Evolutionary conservation across 2,113 vertebrate genomes (phyloP).

Genomic region (Psammodynastes pulverulentus): DNA sequence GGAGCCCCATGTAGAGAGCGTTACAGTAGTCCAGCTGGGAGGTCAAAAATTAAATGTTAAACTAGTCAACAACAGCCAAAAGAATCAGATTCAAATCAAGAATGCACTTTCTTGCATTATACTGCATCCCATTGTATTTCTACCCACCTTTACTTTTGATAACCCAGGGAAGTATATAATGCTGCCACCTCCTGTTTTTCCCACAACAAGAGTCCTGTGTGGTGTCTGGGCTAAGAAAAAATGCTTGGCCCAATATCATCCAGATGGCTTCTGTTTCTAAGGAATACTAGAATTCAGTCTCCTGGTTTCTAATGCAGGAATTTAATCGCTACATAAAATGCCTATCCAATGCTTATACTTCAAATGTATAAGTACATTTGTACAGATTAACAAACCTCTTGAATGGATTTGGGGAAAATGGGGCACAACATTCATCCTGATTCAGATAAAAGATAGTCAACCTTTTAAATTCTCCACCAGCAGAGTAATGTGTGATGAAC

Average conservation of each 20-base stretch:
- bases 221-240: neutral
- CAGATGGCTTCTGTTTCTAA: neutral
- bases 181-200: neutral
- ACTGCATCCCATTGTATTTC: neutral
- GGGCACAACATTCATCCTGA: neutral
- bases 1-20: too few relatives aligned
- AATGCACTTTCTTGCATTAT: slow-evolving; percentile 11
- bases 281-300: neutral
- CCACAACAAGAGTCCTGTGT: neutral
- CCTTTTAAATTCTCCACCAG: neutral
- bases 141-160: neutral
- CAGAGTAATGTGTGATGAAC: neutral
- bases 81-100: slow-evolving; percentile 52
- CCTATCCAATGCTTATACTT: neutral
- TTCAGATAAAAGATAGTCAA: neutral
- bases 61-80: slow-evolving; percentile 60
- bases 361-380: neutral
- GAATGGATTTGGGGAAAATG: neutral
- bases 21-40: too few relatives aligned
- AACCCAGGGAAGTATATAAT: neutral
- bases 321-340: slow-evolving; percentile 25
- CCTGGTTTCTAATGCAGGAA: neutral
- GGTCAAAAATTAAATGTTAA: slow-evolving; percentile 71
- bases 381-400: neutral
- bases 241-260: neutral